A percentile compares a stretch with the other conserved stretches of the same genome.
These are phyloP conservation scores for Phoeniculus purpureus DNA, from an alignment of 2,797 vertebrate species.

Conservation along the genomic window DNA sequence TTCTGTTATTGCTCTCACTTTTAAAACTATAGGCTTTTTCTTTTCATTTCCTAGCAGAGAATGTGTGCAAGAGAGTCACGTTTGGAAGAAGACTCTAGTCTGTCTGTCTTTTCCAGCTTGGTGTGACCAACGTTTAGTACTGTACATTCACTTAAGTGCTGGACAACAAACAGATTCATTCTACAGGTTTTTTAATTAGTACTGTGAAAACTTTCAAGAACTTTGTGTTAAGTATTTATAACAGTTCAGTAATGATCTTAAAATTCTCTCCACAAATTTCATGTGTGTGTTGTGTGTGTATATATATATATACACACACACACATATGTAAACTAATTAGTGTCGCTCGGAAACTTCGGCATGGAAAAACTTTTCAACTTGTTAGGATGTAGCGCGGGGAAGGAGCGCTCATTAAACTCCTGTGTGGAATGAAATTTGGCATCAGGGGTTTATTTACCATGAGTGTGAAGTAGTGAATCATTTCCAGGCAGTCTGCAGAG, in stretches of 20 bases:
- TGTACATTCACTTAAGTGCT: not conserved
- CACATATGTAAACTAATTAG: not conserved
- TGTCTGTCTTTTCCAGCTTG: not conserved
- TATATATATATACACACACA: too few species aligned
- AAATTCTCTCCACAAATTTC: too few species aligned
- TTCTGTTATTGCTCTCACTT: not conserved
- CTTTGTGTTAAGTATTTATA: not conserved
- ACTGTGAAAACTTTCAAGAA: not conserved
- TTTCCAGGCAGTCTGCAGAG: constrained; percentile 20
- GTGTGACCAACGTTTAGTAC: not conserved
- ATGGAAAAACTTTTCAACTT: not conserved
- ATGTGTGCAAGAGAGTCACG: not conserved
- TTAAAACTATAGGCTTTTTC: not conserved
- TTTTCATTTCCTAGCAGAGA: not conserved
- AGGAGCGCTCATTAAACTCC: not conserved
- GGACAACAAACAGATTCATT: not conserved
- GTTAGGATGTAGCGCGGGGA: not conserved
- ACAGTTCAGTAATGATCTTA: too few species aligned
- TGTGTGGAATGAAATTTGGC: not conserved
- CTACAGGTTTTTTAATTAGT: not conserved
- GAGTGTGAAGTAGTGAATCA: constrained; percentile 19
- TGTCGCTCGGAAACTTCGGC: not conserved
- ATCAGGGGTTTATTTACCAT: constrained; percentile 12
- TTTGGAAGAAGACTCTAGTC: not conserved
- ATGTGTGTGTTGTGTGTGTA: too few species aligned